Conservation (phyloP, 2,797 vertebrate species). For the Poeciliopsis presidionis region DNA sequence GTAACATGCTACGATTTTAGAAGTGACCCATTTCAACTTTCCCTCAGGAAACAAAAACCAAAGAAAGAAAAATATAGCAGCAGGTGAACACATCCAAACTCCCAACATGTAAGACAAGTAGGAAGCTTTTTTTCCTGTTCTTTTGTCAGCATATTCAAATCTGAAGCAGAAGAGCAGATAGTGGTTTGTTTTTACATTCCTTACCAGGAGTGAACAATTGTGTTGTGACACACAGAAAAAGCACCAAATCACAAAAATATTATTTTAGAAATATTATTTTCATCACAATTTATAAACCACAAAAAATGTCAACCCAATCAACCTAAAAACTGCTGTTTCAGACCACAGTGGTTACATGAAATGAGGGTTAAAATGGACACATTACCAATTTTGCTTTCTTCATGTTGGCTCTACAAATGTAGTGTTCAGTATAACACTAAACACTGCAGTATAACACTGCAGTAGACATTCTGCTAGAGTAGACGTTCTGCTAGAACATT, state of each 20-base stretch:
- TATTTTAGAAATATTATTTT: neutral
- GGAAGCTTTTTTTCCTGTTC: constrained; percentile 11
- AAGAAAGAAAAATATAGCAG: constrained; percentile 21
- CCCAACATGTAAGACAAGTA: neutral
- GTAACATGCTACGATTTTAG: constrained; percentile 38
- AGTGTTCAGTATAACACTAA: neutral
- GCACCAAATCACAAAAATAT: neutral
- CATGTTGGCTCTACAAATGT: neutral
- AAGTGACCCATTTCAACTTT: constrained; percentile 69
- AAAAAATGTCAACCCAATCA: neutral
- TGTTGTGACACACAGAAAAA: neutral
- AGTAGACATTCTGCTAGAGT: neutral
- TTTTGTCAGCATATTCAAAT: neutral
- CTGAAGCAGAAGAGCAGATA: neutral
- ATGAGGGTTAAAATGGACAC: neutral
- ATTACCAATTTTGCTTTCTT: neutral
- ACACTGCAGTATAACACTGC: too few relatives aligned
- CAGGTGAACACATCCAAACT: constrained; percentile 16
- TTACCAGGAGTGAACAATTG: neutral
- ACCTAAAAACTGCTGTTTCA: neutral
- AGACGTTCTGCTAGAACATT: neutral
- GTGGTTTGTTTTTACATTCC: neutral
- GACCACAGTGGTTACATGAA: neutral
- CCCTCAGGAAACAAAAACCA: constrained; percentile 46
- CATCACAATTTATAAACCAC: neutral